phyloP scores from a whole-genome alignment of 2,888 invertebrate species.

The Agrotis puta region DNA sequence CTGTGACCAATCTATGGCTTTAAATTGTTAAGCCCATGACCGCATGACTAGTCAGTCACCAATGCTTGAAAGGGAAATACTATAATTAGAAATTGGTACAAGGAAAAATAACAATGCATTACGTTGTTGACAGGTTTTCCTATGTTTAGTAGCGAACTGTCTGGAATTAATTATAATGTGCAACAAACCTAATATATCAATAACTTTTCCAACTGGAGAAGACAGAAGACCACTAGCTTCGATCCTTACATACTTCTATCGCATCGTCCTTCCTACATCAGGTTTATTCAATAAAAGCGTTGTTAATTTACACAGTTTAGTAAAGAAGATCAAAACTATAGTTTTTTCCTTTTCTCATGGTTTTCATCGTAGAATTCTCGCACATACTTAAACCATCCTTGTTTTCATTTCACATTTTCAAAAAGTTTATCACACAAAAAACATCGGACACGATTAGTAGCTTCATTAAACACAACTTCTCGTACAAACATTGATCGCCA shows the following conservation, averaged over 20 bases:
- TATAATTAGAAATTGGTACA: constrained; percentile 53
- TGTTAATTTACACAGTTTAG: background rate
- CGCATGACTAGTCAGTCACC: background rate
- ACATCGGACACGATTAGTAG: constrained; percentile 41
- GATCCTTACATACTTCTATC: background rate
- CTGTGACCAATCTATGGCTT: constrained; percentile 50
- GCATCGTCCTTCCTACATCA: background rate
- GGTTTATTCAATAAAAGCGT: background rate
- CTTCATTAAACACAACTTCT: constrained; percentile 27
- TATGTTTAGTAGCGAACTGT: background rate
- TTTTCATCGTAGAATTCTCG: background rate
- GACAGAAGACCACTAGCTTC: background rate
- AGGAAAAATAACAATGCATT: constrained; percentile 31
- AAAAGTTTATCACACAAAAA: constrained; percentile 38
- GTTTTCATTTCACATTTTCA: constrained; percentile 11
- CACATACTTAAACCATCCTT: constrained; percentile 2
- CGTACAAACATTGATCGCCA: constrained; percentile 42
- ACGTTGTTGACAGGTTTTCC: background rate
- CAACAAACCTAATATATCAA: too few relatives aligned
- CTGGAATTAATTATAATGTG: background rate
- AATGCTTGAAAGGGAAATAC: constrained; percentile 14
- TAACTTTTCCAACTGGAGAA: background rate
- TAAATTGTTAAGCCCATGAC: constrained; percentile 23
- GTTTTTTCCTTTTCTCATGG: constrained; percentile 22
- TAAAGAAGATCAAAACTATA: background rate